phyloP scores from a whole-genome alignment of 2,113 vertebrate genomes.

The Vidua chalybeata region DNA sequence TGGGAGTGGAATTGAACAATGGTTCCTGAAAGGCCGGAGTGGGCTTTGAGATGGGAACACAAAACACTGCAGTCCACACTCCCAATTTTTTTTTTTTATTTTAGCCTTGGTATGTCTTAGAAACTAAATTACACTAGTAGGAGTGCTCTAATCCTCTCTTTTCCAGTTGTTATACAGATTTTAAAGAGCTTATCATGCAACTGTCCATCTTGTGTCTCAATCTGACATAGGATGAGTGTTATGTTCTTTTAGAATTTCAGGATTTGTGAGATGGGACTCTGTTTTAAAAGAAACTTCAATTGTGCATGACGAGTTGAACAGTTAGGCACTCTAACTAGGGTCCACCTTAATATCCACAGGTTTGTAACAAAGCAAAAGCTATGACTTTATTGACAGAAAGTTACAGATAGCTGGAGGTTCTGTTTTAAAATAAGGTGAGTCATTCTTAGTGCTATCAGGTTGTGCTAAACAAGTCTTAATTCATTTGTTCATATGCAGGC shows the following conservation, averaged over 20 bases:
- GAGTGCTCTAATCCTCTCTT: neutral
- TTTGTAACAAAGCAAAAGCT: neutral
- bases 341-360: neutral
- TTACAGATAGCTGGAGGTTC: neutral
- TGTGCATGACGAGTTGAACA: accelerated
- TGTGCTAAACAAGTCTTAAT: neutral
- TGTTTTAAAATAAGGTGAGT: neutral
- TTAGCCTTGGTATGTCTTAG: neutral
- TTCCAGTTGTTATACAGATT: neutral
- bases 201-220: neutral
- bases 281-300: neutral
- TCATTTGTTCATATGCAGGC: neutral
- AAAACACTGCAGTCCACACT: neutral
- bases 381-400: neutral
- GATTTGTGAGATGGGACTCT: neutral
- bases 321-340: neutral
- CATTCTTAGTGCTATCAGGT: neutral
- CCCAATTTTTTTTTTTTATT: neutral
- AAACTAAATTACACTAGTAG: neutral
- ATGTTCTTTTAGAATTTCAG: neutral
- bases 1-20: neutral
- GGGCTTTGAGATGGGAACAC: neutral
- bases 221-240: neutral
- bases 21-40: neutral
- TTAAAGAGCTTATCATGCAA: neutral